Evolutionary conservation across 2,113 vertebrate species (phyloP), one percentile per base, ranked within the genome.

Genomic region (Gasterosteus aculeatus): DNA sequence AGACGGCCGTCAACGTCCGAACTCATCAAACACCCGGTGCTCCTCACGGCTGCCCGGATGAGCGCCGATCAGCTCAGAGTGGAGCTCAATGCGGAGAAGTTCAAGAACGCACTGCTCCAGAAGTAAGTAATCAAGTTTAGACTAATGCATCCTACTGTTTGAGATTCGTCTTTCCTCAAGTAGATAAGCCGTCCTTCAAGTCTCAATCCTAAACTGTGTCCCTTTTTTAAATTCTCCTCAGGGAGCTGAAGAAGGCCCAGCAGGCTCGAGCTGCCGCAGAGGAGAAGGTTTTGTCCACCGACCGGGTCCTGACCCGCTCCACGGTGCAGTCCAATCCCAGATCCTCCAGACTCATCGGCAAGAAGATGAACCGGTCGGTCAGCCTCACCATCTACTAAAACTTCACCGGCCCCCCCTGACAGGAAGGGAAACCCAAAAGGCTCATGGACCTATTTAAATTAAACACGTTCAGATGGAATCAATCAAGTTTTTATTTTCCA

Each of bases 191-290:
- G 3, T 19, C 7, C n/a, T 44, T 16, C 3, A 39, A 4, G 38
- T 12, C 7, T 29, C 31, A 19, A 10, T 2, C 10, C 1, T 8
- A 67, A 49, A 10, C 42, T 19, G 10, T 59, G 22, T 26, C 12
- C 47, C 72, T 38, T 81, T 4, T 7, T 53, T 22, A 1, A 49
- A 65, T 88, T 29, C 78, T 61, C 35, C 44, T 49, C 84, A 99
- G 97, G 87, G 98, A 99, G 90, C 94, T 99, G 75, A 99, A 99
- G 92, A 98, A 99, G 91, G 98, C 97, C 15, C 98, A 99, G 92
- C 86, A 96, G 94, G 98, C 98, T 4, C 95, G 98, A 90, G 97
- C 96, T 0, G 97, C 95, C 31, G 97, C 97, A 0, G 97, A 99
- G 87, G 97, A 99, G 88, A 94, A 96, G 79, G 96, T 96, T 8